Conservation (phyloP, 37 sponge, comb jelly and placozoan genomes). For the Hexactinellida sp. region DNA sequence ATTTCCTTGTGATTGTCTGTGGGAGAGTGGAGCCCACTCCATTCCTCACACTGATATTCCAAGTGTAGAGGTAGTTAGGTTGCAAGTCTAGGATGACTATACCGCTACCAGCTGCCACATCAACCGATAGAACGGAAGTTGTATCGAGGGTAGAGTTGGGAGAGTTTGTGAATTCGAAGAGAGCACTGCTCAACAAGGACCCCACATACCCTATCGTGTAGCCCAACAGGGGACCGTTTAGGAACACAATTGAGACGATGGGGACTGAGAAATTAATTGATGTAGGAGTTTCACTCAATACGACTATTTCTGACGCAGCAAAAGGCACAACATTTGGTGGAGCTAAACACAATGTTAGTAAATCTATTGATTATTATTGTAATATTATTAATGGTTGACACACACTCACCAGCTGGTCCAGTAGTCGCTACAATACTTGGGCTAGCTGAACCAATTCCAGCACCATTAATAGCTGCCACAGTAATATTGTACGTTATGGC, state of each 20-base stretch:
- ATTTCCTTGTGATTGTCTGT: background rate
- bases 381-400: background rate
- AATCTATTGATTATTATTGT: background rate
- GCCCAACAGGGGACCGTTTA: background rate
- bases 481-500: background rate
- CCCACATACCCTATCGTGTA: background rate
- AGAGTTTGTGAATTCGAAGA: background rate
- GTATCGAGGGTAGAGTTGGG: background rate
- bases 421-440: background rate
- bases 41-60: background rate
- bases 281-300: background rate
- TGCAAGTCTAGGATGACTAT: background rate
- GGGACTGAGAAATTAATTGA: background rate
- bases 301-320: background rate
- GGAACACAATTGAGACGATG: background rate
- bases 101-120: background rate
- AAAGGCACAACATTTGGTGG: background rate
- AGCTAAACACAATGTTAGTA: background rate
- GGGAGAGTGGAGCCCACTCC: background rate
- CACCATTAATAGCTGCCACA: background rate
- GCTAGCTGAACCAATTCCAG: background rate
- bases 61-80: background rate
- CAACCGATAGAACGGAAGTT: background rate
- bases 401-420: background rate
- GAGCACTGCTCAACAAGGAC: background rate